Percentiles rank a stretch among this genome's conserved stretches.
These are phyloP conservation scores for Apostichopus japonicus DNA, from an alignment of 35 echinoderm and acorn worm species.

Conservation along the genomic window DNA sequence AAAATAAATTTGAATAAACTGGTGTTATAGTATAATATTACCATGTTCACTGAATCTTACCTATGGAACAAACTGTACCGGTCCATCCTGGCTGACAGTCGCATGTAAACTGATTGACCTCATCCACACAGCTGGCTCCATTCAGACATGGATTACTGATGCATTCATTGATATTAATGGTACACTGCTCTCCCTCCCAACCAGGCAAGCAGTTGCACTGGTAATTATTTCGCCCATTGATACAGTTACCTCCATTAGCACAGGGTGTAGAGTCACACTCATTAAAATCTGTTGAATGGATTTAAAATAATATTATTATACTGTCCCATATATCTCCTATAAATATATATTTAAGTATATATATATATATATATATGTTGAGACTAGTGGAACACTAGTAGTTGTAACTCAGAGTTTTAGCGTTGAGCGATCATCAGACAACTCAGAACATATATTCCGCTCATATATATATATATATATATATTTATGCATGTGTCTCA, in stretches of 20 bases:
- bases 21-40: too few species aligned
- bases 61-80: slow-evolving; percentile 26
- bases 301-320: background rate
- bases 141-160: slow-evolving; percentile 57
- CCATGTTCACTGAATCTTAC: background rate
- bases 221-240: slow-evolving; percentile 64
- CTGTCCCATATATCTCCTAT: too few species aligned
- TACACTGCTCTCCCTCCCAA: slow-evolving; percentile 72
- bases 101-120: slow-evolving; percentile 24
- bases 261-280: slow-evolving; percentile 80
- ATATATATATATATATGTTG: too few species aligned
- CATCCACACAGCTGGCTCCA: slow-evolving; percentile 30
- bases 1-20: too few species aligned
- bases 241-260: slow-evolving; percentile 73
- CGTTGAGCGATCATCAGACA: too few species aligned
- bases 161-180: slow-evolving; percentile 57
- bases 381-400: too few species aligned
- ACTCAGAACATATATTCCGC: too few species aligned
- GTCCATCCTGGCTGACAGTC: slow-evolving; percentile 49
- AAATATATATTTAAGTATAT: too few species aligned
- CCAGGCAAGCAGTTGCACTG: slow-evolving; percentile 75
- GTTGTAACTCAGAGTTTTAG: too few species aligned
- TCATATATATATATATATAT: too few species aligned
- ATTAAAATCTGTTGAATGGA: slow-evolving; percentile 61
- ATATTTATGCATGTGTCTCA: too few species aligned